Evolutionary conservation across 2,113 vertebrate genomes (phyloP).

Genomic region (Lutjanus erythropterus): DNA sequence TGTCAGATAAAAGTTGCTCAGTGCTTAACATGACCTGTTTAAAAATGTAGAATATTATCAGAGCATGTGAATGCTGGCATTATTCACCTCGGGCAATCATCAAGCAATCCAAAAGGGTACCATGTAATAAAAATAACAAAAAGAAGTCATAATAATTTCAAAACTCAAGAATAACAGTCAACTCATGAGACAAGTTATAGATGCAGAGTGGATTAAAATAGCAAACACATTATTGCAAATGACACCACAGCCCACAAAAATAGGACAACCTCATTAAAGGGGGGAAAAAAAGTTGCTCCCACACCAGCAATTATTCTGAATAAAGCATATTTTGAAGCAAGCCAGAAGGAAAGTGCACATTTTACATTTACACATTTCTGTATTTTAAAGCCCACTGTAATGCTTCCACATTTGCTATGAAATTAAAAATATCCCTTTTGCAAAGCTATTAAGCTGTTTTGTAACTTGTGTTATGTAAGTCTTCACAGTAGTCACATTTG

Average conservation of each 20-base stretch:
- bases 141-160: neutral
- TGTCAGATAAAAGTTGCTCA: neutral
- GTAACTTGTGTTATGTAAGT: neutral
- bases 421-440: conserved; percentile 44
- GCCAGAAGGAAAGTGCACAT: conserved; percentile 6
- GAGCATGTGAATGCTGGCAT: neutral
- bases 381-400: neutral
- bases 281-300: neutral
- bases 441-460: conserved; percentile 33
- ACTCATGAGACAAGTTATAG: conserved; percentile 6
- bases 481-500: conserved; percentile 18
- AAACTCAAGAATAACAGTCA: neutral
- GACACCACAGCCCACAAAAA: conserved; percentile 32
- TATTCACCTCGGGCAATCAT: neutral
- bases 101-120: neutral
- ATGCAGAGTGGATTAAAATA: conserved; percentile 23
- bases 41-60: neutral
- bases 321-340: conserved; percentile 1
- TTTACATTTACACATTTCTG: conserved; percentile 33
- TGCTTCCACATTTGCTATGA: neutral
- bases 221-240: neutral
- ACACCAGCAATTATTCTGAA: neutral
- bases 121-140: neutral
- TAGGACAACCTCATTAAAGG: neutral
- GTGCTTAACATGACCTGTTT: neutral